Base-by-base conservation (phyloP, 2,888 invertebrate species). In the Listrodromus nycthemerus region DNA sequence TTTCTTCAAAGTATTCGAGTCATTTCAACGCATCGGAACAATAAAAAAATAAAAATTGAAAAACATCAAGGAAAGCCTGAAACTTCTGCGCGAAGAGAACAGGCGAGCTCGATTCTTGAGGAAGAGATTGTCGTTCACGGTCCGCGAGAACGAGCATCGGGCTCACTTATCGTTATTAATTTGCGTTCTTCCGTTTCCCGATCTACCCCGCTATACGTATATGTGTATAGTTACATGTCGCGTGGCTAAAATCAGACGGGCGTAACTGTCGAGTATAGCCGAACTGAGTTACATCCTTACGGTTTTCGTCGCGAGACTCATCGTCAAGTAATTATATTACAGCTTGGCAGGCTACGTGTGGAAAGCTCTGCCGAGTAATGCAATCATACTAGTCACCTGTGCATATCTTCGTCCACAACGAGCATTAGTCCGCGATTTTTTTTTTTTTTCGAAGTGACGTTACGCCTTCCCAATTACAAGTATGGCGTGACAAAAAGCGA, bases 401-500 rank as follows among this genome's bases (percentile, higher is more conserved):
- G 33, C 52, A 37, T 50, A 37, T 10, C 8, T 75, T 65, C 48
- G 45, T 27, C 24, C 7, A 6, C 6, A 27, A 27, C 24, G 27
- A 27, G 65, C 4, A 21, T n/a, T 27, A 19, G 21, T 27, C 63
- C 55, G 69, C 5, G 1, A 74, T 48, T 76, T 41, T 41, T 13
- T 41, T 41, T 41, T 41, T 41, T 41, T 41, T 80, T 58, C 76
- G 27, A 77, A 80, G 65, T 74, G 74, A 84, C 80, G 76, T 80
- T 80, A 82, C 80, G 52, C 24, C 58, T 58, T 80, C 45, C 82
- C 84, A 86, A 83, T 83, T 86, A 86, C 61, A 84, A 74, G 81
- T 83, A 80, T 82, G 81, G 86, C 87, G 87, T 85, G 86, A 86
- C 87, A 82, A 86, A 83, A 79, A 52, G 78, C 79, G 81, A 82